Evolutionary conservation across 2,113 vertebrate genomes (phyloP).

Genomic region (Buteo buteo): DNA sequence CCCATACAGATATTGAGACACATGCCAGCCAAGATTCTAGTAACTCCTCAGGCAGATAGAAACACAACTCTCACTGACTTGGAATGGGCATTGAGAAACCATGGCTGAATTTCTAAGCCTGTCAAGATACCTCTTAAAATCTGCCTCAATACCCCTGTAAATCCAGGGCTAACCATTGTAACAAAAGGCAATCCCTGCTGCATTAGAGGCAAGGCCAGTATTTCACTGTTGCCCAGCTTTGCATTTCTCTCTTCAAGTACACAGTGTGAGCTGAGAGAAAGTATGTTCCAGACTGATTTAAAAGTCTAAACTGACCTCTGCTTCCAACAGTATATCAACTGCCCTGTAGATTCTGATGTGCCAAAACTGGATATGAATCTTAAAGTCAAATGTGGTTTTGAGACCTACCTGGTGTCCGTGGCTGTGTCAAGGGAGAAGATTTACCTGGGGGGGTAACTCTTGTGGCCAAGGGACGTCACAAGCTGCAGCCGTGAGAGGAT

Average conservation of each 20-base stretch:
- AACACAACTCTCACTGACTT: neutral
- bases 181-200: neutral
- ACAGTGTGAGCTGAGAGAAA: neutral
- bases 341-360: neutral
- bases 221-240: neutral
- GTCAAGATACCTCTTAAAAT: neutral
- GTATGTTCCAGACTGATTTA: neutral
- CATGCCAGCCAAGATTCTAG: no score
- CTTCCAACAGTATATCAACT: neutral
- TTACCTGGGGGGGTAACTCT: neutral
- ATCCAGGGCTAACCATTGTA: neutral
- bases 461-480: neutral
- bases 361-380: neutral
- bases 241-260: neutral
- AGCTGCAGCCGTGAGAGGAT: accelerated
- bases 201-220: neutral
- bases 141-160: neutral
- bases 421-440: neutral
- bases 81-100: neutral
- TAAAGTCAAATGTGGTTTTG: neutral
- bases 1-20: no score
- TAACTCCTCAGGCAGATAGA: no score
- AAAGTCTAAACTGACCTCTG: neutral
- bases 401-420: neutral
- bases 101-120: neutral